These are phyloP conservation scores for Hippoglossus stenolepis DNA, from an alignment of 2,113 vertebrate genomes.

Conservation along the genomic window DNA sequence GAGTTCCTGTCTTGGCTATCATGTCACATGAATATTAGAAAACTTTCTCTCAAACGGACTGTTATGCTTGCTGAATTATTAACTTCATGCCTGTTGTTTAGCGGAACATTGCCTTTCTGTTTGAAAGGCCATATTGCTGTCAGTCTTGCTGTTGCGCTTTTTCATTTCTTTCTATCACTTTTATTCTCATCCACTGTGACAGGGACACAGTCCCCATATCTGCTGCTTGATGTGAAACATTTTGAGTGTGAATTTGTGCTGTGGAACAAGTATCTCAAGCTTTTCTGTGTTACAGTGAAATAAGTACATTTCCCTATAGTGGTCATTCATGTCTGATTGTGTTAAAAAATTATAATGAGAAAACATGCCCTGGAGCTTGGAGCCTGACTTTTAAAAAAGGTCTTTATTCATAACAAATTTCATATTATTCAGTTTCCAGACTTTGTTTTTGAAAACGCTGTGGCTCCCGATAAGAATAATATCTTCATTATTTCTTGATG, in stretches of 20 bases:
- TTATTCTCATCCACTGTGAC: conserved; percentile 27
- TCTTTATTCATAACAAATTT: conserved; percentile 38
- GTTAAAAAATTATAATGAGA: conserved; percentile 41
- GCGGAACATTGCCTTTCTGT: conserved; percentile 43
- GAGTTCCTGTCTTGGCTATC: conserved; percentile 73
- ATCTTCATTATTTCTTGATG: conserved; percentile 21
- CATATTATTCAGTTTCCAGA: conserved; percentile 29
- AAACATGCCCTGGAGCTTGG: conserved; percentile 31
- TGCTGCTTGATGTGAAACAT: conserved; percentile 18
- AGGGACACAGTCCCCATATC: conserved; percentile 13
- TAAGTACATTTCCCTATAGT: conserved; percentile 18
- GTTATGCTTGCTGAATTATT: conserved; percentile 74
- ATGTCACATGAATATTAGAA: conserved; percentile 80
- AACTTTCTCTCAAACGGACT: conserved; percentile 69
- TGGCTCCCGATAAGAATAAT: conserved; percentile 4
- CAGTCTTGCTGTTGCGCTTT: conserved; percentile 27
- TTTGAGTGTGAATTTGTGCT: conserved; percentile 9
- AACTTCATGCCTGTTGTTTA: conserved; percentile 64
- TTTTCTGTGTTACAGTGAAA: conserved; percentile 15
- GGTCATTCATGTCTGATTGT: conserved; percentile 36
- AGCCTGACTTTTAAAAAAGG: too few relatives aligned
- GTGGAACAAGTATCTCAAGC: conserved; percentile 3
- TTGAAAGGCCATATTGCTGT: conserved; percentile 41
- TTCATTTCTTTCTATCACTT: conserved; percentile 29
- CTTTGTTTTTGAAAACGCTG: conserved; percentile 36